Base-by-base conservation (phyloP, 2,113 vertebrate genomes). In the Ia io region DNA sequence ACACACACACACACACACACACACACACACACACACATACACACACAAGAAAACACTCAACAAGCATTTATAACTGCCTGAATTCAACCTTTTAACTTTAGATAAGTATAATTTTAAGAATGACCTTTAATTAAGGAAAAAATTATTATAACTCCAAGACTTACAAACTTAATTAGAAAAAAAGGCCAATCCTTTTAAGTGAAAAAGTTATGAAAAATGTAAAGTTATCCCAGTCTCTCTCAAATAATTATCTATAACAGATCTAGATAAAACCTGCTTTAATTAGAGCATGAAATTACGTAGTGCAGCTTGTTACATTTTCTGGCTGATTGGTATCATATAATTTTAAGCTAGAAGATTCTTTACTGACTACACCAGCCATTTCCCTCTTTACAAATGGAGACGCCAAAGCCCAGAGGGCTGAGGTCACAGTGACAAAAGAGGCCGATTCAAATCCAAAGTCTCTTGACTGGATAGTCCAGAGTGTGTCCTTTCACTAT, bases 111-210 rank as follows among this genome's bases (percentile, higher is more conserved):
- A 32, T 65, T 77, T 93, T 88, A 92, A 95, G 88, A 92, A 61
- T 73, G 86, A 86, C 53, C 53, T 91, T 91, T 84, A 97, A 92
- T 83, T 93, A 82, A 96, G 87, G 20, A 94, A 95, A 84, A 95
- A 78, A 44, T 14, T 30, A 32, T 6, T 88, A 88, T 37, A 18
- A 65, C 47, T 77, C 6, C 40, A 70, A 65, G 91, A 88, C 0
- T 1, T 90, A 84, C 4, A 94, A 88, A 96, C 88, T 82, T 86
- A 97, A 97, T 87, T 84, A 83, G 40, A 11, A 44, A 61, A 89
- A 56, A 87, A 61, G 47, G 14, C 14, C 47, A 90, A 35, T 59
- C 30, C 30, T 95, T 95, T 90, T 63, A 71, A 91, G 71, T 92
- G 84, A 88, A 20, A 95, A 94, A 92, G 88, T 83, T 82, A 73